These are phyloP conservation scores for Tragopan temminckii DNA, from an alignment of 2,797 vertebrate genomes.

Conservation along the genomic window DNA sequence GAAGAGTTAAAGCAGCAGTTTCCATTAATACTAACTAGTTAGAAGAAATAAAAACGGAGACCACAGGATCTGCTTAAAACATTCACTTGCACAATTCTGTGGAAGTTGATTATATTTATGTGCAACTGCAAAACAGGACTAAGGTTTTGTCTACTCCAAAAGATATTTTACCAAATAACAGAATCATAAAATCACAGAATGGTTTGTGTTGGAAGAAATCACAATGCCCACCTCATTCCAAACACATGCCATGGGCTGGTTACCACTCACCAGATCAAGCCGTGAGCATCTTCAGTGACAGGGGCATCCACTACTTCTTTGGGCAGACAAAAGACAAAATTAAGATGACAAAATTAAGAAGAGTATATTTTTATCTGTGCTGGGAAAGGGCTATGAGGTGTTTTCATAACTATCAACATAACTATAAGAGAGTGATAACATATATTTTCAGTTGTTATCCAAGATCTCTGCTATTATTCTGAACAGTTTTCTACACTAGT, in stretches of 20 bases:
- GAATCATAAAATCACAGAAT: too few relatives aligned
- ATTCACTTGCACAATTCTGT: background rate
- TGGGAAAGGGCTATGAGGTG: background rate
- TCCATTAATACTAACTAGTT: conserved; percentile 9
- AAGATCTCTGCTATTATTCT: background rate
- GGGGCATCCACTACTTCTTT: too few relatives aligned
- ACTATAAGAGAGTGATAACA: background rate
- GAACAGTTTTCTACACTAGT: background rate
- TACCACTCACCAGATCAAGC: too few relatives aligned
- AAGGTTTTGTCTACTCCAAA: background rate
- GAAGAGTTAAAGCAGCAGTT: conserved; percentile 28
- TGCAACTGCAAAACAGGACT: background rate
- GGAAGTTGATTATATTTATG: background rate
- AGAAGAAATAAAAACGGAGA: background rate
- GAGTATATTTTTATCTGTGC: background rate
- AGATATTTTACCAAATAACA: background rate
- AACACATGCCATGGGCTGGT: too few relatives aligned
- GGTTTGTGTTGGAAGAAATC: too few relatives aligned
- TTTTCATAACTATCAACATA: background rate
- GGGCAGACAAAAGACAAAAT: too few relatives aligned
- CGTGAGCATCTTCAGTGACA: too few relatives aligned
- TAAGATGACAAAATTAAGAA: background rate
- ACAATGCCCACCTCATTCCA: too few relatives aligned
- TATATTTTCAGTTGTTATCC: background rate
- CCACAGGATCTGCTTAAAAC: background rate